Percentiles rank a stretch among this genome's conserved stretches.
These are phyloP conservation scores for Coccyzus lansbergi DNA, from an alignment of 2,797 vertebrate species.

Conservation along the genomic window DNA sequence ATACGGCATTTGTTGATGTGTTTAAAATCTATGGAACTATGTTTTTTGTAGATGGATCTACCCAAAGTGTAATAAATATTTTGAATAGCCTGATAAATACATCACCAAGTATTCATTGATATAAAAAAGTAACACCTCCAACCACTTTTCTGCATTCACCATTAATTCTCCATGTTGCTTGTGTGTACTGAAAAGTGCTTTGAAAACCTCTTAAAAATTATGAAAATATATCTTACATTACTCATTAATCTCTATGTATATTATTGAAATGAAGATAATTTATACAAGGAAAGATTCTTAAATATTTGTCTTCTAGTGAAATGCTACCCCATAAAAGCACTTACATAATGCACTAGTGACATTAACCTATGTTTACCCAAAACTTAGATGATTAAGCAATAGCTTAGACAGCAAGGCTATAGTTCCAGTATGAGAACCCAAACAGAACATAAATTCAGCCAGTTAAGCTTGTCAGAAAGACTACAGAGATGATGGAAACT, in stretches of 20 bases:
- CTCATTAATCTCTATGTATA: background rate
- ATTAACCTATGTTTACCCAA: slow-evolving; percentile 15
- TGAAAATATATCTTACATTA: slow-evolving; percentile 6
- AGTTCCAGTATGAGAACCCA: background rate
- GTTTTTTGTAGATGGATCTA: background rate
- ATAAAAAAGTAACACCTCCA: background rate
- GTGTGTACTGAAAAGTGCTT: background rate
- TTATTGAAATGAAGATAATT: slow-evolving; percentile 13
- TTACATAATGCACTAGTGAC: background rate
- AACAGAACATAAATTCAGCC: slow-evolving; percentile 36
- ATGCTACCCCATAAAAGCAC: background rate
- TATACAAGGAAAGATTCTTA: background rate
- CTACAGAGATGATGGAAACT: slow-evolving; percentile 37
- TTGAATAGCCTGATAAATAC: background rate
- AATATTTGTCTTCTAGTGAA: slow-evolving; percentile 9
- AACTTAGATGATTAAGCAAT: background rate
- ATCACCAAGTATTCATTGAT: background rate
- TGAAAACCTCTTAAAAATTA: background rate
- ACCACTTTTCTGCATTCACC: background rate
- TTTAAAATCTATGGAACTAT: background rate
- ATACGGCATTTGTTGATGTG: background rate
- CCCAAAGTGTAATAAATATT: background rate
- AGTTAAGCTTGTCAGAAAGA: slow-evolving; percentile 51
- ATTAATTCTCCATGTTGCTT: background rate
- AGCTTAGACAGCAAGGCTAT: background rate